These are phyloP conservation scores for Cotesia chilonis DNA, from an alignment of 1,140 invertebrate genomes.

Conservation along the genomic window DNA sequence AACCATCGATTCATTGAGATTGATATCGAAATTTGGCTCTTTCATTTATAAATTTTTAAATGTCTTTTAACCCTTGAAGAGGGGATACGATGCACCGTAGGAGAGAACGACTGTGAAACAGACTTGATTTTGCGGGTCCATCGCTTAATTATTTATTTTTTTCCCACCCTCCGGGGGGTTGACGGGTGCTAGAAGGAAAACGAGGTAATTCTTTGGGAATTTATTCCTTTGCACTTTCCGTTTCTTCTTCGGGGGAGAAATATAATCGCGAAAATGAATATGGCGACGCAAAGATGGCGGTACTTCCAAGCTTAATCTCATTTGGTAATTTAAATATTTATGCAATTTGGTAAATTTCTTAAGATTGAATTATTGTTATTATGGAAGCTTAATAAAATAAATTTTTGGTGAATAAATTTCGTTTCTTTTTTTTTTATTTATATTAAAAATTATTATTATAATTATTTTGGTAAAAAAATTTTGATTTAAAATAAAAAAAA, in stretches of 20 bases:
- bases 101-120: constrained; percentile 42
- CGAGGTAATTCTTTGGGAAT: background rate
- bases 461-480: too few species aligned
- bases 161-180: background rate
- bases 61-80: constrained; percentile 36
- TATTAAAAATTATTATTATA: too few species aligned
- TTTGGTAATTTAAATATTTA: constrained; percentile 39
- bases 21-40: constrained; percentile 32
- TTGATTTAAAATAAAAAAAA: too few species aligned
- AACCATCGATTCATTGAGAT: too few species aligned
- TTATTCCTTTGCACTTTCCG: background rate
- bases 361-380: background rate
- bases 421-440: background rate
- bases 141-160: constrained; percentile 13
- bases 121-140: background rate
- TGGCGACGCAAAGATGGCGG: constrained; percentile 62
- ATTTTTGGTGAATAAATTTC: background rate
- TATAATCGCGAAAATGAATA: constrained; percentile 55
- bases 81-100: constrained; percentile 39
- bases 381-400: background rate
- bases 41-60: too few species aligned
- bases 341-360: constrained; percentile 15
- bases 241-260: too few species aligned
- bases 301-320: constrained; percentile 23
- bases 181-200: too few species aligned